Conservation (phyloP, 1,140 invertebrate species). For the Lerema accius region DNA sequence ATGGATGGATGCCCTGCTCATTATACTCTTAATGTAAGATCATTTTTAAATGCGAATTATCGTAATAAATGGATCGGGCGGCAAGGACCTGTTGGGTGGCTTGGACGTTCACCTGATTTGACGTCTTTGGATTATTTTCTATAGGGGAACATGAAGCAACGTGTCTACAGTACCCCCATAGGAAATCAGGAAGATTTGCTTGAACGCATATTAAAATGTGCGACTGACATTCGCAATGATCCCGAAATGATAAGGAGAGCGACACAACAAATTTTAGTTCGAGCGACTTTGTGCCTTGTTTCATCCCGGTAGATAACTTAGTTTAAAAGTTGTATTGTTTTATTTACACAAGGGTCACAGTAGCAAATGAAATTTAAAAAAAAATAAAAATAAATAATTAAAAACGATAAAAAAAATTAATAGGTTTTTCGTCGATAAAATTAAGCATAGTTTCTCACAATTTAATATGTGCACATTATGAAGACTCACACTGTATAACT, state of each 20-base stretch:
- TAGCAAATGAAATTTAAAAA: no score
- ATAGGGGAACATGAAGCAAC: conserved; percentile 25
- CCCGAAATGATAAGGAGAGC: conserved; percentile 9
- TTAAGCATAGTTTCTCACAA: no score
- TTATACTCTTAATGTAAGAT: conserved; percentile 1
- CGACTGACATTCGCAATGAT: neutral
- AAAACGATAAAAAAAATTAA: no score
- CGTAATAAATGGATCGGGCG: conserved; percentile 22
- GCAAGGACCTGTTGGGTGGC: conserved; percentile 22
- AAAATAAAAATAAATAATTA: no score
- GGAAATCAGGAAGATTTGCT: conserved; percentile 3
- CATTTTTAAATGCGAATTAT: conserved; percentile 7
- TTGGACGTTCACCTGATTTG: conserved; percentile 26
- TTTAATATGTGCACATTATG: no score
- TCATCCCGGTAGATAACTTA: no score
- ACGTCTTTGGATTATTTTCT: conserved; percentile 30
- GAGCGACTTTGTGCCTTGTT: conserved; percentile 6
- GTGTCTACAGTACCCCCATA: conserved; percentile 1
- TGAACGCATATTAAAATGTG: neutral
- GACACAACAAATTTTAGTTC: conserved; percentile 8
- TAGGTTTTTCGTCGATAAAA: no score
- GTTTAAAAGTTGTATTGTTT: no score
- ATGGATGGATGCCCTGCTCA: conserved; percentile 25
- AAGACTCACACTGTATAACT: no score
- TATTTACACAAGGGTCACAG: no score